phyloP scores from a whole-genome alignment of 2,888 invertebrate species.

The Pinctada fucata region DNA sequence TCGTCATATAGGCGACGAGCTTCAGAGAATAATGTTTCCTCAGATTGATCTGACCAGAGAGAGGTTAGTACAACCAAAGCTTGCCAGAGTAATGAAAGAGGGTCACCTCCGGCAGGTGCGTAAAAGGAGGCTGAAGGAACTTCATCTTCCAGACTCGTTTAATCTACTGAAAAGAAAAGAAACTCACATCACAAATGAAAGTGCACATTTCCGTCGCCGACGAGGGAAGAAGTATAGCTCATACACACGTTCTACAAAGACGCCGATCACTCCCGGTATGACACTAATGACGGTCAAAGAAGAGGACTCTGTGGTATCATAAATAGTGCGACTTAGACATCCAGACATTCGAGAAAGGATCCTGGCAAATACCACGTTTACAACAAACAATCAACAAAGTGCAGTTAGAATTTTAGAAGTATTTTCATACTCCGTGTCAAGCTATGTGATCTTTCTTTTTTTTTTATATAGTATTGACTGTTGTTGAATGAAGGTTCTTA shows the following conservation, averaged over 20 bases:
- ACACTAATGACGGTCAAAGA: conserved; percentile 18
- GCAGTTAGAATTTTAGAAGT: too few species aligned
- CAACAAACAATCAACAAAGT: too few species aligned
- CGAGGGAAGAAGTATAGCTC: conserved; percentile 11
- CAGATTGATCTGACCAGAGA: conserved; percentile 55
- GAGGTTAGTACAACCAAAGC: conserved; percentile 51
- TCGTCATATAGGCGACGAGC: conserved; percentile 60
- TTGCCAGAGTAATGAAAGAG: conserved; percentile 50
- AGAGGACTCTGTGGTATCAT: background rate
- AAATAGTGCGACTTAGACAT: background rate
- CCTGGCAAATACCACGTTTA: too few species aligned
- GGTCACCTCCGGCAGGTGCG: conserved; percentile 57
- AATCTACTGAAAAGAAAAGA: conserved; percentile 41
- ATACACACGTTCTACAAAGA: conserved; percentile 4
- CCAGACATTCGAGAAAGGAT: too few species aligned
- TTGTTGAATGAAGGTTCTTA: too few species aligned
- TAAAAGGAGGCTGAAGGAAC: conserved; percentile 51
- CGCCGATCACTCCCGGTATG: conserved; percentile 21
- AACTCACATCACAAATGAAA: conserved; percentile 26
- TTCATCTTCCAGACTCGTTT: conserved; percentile 46
- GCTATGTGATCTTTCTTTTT: too few species aligned
- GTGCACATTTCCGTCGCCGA: conserved; percentile 16
- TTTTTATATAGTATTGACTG: too few species aligned
- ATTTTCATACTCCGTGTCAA: too few species aligned
- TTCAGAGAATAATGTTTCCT: conserved; percentile 62